Conservation (phyloP, 2,113 vertebrate species). For the Gopherus flavomarginatus region DNA sequence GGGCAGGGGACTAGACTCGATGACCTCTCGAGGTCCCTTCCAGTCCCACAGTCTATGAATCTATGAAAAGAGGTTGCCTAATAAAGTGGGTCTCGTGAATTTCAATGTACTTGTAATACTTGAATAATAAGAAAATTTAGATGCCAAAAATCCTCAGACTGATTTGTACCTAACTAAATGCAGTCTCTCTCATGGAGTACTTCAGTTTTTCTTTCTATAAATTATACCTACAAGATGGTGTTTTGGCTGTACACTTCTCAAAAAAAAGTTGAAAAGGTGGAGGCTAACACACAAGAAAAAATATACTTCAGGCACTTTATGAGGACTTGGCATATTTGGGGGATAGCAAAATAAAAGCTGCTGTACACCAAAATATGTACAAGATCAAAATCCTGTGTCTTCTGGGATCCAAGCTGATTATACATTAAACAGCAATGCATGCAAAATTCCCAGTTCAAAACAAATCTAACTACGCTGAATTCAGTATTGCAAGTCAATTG, state of each 20-base stretch:
- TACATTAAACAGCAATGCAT: background rate
- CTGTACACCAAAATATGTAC: background rate
- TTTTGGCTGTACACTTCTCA: background rate
- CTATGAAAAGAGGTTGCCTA: background rate
- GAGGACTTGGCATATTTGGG: background rate
- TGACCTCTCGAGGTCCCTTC: too few species aligned
- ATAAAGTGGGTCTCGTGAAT: background rate
- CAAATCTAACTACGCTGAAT: background rate
- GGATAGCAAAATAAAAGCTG: background rate
- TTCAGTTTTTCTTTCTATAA: background rate
- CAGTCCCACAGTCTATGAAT: too few species aligned
- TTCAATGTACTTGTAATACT: background rate
- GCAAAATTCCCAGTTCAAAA: background rate
- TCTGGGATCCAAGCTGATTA: background rate
- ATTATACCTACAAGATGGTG: background rate
- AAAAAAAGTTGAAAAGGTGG: background rate
- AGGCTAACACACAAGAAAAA: background rate
- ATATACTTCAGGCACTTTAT: fast-evolving
- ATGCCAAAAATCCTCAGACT: background rate
- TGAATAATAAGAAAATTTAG: background rate
- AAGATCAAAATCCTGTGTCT: background rate
- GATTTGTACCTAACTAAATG: background rate
- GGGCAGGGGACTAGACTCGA: too few species aligned
- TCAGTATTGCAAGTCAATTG: background rate
- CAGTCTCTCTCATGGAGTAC: background rate